phyloP scores from a whole-genome alignment of 2,888 invertebrate species.

The Drosophila infuscata region DNA sequence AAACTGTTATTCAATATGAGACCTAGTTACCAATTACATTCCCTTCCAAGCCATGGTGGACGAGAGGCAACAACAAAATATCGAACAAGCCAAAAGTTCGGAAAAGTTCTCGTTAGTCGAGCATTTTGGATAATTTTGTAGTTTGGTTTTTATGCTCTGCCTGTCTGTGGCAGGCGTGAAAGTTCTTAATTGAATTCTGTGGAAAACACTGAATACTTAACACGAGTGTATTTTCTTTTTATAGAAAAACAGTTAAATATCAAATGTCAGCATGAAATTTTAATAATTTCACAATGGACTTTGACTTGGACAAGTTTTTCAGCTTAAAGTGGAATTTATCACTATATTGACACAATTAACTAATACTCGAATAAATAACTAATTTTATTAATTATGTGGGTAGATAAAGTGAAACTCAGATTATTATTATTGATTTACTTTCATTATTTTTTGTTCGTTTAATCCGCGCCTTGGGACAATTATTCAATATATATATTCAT shows the following conservation, averaged over 20 bases:
- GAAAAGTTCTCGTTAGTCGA: constrained; percentile 18
- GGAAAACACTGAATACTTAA: constrained; percentile 50
- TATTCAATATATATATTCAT: background rate
- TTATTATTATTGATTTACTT: background rate
- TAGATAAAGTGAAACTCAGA: background rate
- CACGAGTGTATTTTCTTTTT: constrained; percentile 27
- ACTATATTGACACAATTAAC: constrained; percentile 30
- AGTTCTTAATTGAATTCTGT: constrained; percentile 75
- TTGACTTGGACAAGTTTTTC: constrained; percentile 16
- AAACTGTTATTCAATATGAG: constrained; percentile 26
- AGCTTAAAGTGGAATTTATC: constrained; percentile 27
- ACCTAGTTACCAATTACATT: too few relatives aligned
- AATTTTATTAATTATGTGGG: background rate
- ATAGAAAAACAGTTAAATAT: constrained; percentile 62
- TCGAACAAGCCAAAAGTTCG: constrained; percentile 46
- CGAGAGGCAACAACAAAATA: constrained; percentile 50
- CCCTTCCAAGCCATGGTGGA: background rate
- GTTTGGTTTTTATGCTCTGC: constrained; percentile 7
- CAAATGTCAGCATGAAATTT: constrained; percentile 59
- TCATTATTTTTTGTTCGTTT: background rate
- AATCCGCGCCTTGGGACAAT: background rate
- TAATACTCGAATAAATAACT: background rate
- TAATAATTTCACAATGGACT: constrained; percentile 42
- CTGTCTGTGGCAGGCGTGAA: constrained; percentile 50
- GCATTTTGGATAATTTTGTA: constrained; percentile 9